phyloP scores from a whole-genome alignment of 2,797 vertebrate species.

The Hapalemur alaotrensis region DNA sequence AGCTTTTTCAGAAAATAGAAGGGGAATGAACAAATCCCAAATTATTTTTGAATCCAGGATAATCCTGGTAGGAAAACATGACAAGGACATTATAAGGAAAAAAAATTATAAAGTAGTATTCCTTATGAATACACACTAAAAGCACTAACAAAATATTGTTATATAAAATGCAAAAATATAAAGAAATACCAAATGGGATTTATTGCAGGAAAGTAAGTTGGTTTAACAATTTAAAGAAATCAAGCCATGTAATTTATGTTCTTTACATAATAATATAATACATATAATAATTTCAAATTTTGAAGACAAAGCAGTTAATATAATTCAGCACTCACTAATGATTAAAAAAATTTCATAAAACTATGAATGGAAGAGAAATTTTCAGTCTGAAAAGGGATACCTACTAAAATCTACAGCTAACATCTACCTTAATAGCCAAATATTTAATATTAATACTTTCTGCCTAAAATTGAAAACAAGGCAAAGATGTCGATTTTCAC shows the following conservation, averaged over 20 bases:
- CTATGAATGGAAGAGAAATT: not conserved
- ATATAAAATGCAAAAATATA: not conserved
- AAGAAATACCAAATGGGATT: not conserved
- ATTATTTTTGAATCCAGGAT: not conserved
- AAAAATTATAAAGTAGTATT: not conserved
- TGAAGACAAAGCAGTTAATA: not conserved
- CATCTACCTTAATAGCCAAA: not conserved
- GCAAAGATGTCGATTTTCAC: not conserved
- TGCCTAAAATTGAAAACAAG: not conserved
- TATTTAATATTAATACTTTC: not conserved
- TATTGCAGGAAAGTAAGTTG: not conserved
- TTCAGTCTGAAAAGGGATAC: not conserved
- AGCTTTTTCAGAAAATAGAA: not conserved
- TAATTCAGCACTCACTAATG: not conserved
- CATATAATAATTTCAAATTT: not conserved
- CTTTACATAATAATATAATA: not conserved
- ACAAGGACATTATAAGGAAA: not conserved
- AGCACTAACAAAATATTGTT: not conserved
- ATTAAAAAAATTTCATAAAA: not conserved
- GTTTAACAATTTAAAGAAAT: not conserved
- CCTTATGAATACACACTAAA: not conserved
- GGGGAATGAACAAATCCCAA: not conserved
- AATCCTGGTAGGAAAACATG: not conserved
- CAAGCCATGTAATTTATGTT: not conserved
- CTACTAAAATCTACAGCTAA: not conserved